Conservation (phyloP, 2,113 vertebrate genomes). For the Cryptotis parvus region DNA sequence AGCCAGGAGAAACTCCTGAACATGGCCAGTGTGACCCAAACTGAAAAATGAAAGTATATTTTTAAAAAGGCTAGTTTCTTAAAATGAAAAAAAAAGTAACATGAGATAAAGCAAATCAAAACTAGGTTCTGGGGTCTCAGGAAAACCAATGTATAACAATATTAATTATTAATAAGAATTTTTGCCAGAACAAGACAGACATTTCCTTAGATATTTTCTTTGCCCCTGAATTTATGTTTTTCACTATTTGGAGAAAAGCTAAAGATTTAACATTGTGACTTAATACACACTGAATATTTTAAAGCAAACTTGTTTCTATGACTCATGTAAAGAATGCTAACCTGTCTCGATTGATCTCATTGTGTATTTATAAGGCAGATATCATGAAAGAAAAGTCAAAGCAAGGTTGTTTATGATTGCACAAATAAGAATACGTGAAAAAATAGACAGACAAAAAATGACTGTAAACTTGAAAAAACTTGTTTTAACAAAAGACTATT, state of each 20-base stretch:
- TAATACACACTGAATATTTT: too few relatives aligned
- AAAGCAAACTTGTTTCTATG: too few relatives aligned
- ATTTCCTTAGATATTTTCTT: not conserved
- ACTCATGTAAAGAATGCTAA: too few relatives aligned
- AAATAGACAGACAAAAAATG: not conserved
- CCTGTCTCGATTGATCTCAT: too few relatives aligned
- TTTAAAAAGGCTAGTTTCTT: too few relatives aligned
- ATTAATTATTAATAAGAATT: not conserved
- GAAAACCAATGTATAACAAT: not conserved
- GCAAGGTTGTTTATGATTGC: not conserved
- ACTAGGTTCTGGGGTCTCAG: not conserved
- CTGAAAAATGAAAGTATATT: too few relatives aligned
- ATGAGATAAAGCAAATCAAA: not conserved
- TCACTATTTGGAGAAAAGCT: not conserved
- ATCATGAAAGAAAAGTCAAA: not conserved
- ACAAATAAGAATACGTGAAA: not conserved
- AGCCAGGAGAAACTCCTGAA: too few relatives aligned
- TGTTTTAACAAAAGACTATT: too few relatives aligned
- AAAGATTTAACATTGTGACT: not conserved
- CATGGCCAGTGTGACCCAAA: too few relatives aligned
- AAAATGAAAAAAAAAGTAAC: too few relatives aligned
- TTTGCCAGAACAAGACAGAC: not conserved
- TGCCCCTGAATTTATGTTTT: not conserved
- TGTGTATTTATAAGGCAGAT: too few relatives aligned
- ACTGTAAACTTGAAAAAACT: not conserved